Evolutionary conservation across 2,113 vertebrate genomes (phyloP).

Genomic region (Piaya cayana): DNA sequence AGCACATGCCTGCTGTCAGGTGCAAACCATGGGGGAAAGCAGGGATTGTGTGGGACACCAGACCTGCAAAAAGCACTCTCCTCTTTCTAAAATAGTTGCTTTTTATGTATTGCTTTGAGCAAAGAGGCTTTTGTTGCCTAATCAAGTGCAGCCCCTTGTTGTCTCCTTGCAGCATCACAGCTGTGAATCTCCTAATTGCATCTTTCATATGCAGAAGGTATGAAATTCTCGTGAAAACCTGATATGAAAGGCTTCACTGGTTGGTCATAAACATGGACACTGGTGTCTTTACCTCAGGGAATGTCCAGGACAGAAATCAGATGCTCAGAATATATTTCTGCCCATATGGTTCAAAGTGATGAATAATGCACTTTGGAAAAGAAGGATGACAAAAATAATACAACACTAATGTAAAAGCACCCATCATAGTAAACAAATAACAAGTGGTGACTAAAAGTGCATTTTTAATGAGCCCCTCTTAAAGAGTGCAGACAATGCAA

Average conservation of each 20-base stretch:
- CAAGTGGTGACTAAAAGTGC: constrained; percentile 39
- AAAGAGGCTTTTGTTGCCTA: neutral
- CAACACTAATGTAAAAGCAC: neutral
- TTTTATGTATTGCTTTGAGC: neutral
- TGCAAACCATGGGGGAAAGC: neutral
- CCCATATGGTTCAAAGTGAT: constrained; percentile 44
- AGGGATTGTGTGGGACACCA: neutral
- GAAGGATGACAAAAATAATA: neutral
- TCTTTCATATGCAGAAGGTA: neutral
- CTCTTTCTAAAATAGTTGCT: neutral
- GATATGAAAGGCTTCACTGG: neutral
- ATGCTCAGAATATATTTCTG: constrained; percentile 18
- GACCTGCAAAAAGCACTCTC: neutral
- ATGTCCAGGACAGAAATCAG: constrained; percentile 29
- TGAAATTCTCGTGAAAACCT: constrained; percentile 7
- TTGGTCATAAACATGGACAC: neutral
- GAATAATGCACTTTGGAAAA: constrained; percentile 33
- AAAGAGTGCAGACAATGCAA: neutral
- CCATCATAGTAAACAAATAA: constrained; percentile 39
- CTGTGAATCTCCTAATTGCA: constrained; percentile 31
- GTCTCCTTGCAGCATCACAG: neutral
- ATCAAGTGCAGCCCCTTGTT: neutral
- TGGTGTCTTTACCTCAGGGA: constrained; percentile 3
- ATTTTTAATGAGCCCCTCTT: constrained; percentile 45
- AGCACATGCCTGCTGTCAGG: fast-evolving